These are phyloP conservation scores for Caenorhabditis remanei DNA, from an alignment of 1,140 invertebrate species.

Conservation along the genomic window DNA sequence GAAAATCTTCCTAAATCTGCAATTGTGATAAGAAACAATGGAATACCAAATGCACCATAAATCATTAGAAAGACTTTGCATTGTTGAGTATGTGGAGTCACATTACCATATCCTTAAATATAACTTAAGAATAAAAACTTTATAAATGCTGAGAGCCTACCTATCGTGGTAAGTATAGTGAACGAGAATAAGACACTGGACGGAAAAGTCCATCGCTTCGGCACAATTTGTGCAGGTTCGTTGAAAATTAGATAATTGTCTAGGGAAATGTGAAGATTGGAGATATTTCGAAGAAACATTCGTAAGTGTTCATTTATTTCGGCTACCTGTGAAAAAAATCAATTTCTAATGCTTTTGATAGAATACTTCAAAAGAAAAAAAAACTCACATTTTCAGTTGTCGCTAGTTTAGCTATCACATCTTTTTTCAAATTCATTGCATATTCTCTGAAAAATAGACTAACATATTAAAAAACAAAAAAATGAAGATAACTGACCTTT, in stretches of 20 bases:
- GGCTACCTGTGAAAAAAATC: slow-evolving; percentile 57
- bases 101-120: slow-evolving; percentile 72
- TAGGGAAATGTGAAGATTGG: slow-evolving; percentile 67
- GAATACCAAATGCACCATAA: slow-evolving; percentile 74
- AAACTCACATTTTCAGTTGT: slow-evolving; percentile 60
- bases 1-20: slow-evolving; percentile 76
- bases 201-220: slow-evolving; percentile 72
- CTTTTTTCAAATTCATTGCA: slow-evolving; percentile 51
- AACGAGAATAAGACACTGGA: slow-evolving; percentile 73
- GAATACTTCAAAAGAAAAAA: no score
- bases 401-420: slow-evolving; percentile 55
- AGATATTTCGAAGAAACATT: slow-evolving; percentile 71
- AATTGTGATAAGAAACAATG: slow-evolving; percentile 75
- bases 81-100: slow-evolving; percentile 70
- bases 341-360: no score
- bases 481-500: slow-evolving; percentile 54
- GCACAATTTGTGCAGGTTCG: slow-evolving; percentile 60
- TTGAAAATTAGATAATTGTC: slow-evolving; percentile 72
- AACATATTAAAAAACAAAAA: slow-evolving; percentile 61
- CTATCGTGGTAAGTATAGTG: slow-evolving; percentile 74
- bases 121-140: not conserved
- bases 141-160: slow-evolving; percentile 14
- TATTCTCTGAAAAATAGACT: slow-evolving; percentile 47
- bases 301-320: slow-evolving; percentile 68
- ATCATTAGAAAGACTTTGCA: slow-evolving; percentile 76